Conservation (phyloP, 2,113 vertebrate species). For the Heterotis niloticus region DNA sequence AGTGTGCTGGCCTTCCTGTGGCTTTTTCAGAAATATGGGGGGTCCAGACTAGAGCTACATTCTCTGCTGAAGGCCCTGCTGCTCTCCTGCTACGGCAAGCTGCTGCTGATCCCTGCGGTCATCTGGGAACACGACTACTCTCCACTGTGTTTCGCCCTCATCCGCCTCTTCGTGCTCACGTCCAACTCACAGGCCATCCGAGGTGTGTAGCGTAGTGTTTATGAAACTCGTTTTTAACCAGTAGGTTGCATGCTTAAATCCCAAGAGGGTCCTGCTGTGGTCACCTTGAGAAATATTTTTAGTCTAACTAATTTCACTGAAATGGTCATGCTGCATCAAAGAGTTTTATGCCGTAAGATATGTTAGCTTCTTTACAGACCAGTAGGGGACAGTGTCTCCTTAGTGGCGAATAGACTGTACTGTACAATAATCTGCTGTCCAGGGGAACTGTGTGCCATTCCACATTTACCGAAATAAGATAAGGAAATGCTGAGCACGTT, state of each 20-base stretch:
- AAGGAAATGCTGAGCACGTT: not conserved
- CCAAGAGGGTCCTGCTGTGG: no score
- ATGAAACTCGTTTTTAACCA: not conserved
- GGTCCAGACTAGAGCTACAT: conserved; percentile 50
- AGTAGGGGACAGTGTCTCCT: conserved; percentile 1
- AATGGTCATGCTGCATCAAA: no score
- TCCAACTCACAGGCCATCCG: conserved; percentile 89
- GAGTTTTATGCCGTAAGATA: no score
- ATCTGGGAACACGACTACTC: conserved; percentile 98
- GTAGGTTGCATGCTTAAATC: no score
- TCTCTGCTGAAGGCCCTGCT: conserved; percentile 82
- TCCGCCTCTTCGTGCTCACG: conserved; percentile 87
- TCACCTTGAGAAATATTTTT: no score
- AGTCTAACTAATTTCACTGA: no score
- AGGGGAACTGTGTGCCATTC: no score
- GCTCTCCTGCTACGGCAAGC: conserved; percentile 92
- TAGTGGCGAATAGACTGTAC: not conserved
- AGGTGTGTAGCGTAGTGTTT: conserved; percentile 60
- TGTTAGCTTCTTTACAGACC: no score
- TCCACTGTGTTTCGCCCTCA: conserved; percentile 80
- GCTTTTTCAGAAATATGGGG: conserved; percentile 51
- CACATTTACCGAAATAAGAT: not conserved
- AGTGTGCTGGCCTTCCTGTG: conserved; percentile 75
- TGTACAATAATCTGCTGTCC: no score
- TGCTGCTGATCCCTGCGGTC: conserved; percentile 86